These are phyloP conservation scores for Coryphaenoides rupestris DNA, from an alignment of 2,113 vertebrate genomes.

Conservation along the genomic window DNA sequence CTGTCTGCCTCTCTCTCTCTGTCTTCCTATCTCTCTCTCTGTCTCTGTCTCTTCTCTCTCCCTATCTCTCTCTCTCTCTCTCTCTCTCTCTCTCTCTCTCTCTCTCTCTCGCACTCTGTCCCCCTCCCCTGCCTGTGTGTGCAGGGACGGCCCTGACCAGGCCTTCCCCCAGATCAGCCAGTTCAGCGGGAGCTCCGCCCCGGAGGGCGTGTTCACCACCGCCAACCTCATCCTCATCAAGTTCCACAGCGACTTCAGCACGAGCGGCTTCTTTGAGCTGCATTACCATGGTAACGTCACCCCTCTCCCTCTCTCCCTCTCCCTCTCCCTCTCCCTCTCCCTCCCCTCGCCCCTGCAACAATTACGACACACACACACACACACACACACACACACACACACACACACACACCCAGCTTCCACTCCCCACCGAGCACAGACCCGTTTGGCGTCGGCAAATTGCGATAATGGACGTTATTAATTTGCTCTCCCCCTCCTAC, in stretches of 20 bases:
- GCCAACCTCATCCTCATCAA: slow-evolving; percentile 76
- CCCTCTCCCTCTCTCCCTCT: slow-evolving; percentile 2
- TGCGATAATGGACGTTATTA: too few relatives aligned
- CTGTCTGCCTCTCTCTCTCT: background rate
- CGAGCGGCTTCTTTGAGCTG: slow-evolving; percentile 74
- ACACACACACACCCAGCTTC: too few relatives aligned
- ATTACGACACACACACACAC: too few relatives aligned
- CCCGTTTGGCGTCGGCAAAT: too few relatives aligned
- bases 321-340: slow-evolving; percentile 19
- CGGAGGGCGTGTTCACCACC: slow-evolving; percentile 65
- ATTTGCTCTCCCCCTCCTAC: too few relatives aligned
- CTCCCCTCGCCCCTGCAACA: background rate
- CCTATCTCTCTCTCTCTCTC: slow-evolving; percentile 2
- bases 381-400: too few relatives aligned
- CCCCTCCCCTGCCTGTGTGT: background rate
- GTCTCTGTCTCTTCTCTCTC: background rate
- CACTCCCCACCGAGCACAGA: too few relatives aligned
- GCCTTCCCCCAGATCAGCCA: slow-evolving; percentile 71
- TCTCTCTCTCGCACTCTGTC: background rate
- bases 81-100: background rate
- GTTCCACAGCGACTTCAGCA: slow-evolving; percentile 79
- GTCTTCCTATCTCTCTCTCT: background rate
- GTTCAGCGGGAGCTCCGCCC: slow-evolving; percentile 65
- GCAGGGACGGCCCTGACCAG: slow-evolving; percentile 74
- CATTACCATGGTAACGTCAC: slow-evolving; percentile 65